These are phyloP conservation scores for Palaemon carinicauda DNA, from an alignment of 1,140 invertebrate species.

Conservation along the genomic window DNA sequence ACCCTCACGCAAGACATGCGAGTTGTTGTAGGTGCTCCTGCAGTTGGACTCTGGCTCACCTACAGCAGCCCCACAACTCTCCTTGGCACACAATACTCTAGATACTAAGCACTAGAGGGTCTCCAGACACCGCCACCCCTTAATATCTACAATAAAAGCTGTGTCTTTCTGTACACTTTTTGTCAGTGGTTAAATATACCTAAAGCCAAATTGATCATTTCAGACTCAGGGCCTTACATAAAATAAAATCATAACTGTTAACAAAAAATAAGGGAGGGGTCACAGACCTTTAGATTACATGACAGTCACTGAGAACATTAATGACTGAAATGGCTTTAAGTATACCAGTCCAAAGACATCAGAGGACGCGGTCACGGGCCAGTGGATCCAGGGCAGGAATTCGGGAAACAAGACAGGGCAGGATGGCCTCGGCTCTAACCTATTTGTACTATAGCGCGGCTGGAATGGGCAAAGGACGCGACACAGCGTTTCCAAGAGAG, in stretches of 20 bases:
- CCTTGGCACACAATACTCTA: slow-evolving; percentile 50
- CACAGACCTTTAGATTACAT: slow-evolving; percentile 27
- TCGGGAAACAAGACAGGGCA: slow-evolving; percentile 52
- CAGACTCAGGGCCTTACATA: not conserved
- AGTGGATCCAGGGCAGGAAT: slow-evolving; percentile 38
- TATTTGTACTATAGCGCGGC: slow-evolving; percentile 58
- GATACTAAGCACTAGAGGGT: slow-evolving; percentile 50
- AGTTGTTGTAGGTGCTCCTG: not conserved
- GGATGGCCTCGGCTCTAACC: slow-evolving; percentile 55
- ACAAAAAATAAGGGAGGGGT: slow-evolving; percentile 4
- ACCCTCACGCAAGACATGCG: no score
- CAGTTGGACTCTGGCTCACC: not conserved
- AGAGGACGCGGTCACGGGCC: slow-evolving; percentile 45
- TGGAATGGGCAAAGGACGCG: slow-evolving; percentile 57
- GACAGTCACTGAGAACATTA: not conserved
- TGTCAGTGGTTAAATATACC: slow-evolving; percentile 30
- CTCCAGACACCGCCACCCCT: slow-evolving; percentile 44
- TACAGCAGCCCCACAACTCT: slow-evolving; percentile 10
- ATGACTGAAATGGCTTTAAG: slow-evolving; percentile 37
- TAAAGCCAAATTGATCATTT: slow-evolving; percentile 29
- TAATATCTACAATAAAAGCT: slow-evolving; percentile 44
- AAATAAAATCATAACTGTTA: not conserved
- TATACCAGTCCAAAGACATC: slow-evolving; percentile 17
- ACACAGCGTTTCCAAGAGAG: slow-evolving; percentile 39
- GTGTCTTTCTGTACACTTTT: slow-evolving; percentile 50